phyloP scores from a whole-genome alignment of 2,888 invertebrate genomes.

The Chironomus riparius region DNA sequence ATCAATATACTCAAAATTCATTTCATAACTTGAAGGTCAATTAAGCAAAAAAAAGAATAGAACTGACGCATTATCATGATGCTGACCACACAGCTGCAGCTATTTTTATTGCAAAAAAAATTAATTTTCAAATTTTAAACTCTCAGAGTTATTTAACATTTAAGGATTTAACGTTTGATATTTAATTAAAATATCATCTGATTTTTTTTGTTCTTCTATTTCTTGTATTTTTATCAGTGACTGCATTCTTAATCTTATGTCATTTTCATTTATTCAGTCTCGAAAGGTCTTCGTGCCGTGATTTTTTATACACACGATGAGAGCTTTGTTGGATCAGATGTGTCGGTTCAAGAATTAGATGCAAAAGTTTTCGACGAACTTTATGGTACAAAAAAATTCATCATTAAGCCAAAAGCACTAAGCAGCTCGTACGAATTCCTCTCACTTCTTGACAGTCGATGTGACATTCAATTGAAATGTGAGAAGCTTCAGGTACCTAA shows the following conservation, averaged over 20 bases:
- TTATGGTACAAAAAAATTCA: neutral
- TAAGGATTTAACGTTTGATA: no score
- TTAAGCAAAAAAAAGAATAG: no score
- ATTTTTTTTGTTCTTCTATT: no score
- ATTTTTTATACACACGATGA: neutral
- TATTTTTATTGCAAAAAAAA: no score
- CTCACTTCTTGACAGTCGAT: neutral
- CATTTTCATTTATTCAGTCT: neutral
- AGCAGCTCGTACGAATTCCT: neutral
- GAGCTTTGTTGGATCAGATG: neutral
- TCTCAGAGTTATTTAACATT: no score
- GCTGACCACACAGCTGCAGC: no score
- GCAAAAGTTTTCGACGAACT: neutral
- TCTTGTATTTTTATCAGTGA: neutral
- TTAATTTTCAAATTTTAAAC: no score
- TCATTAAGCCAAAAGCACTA: neutral
- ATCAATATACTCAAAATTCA: no score
- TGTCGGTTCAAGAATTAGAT: neutral
- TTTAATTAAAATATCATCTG: no score
- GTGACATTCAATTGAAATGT: slow-evolving; percentile 5
- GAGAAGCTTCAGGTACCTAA: neutral
- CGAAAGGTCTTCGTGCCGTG: neutral
- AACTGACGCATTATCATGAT: no score
- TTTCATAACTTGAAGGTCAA: no score
- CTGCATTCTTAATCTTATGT: neutral